Evolutionary conservation across 2,888 invertebrate species (phyloP).

Genomic region (Lasiommata megera): DNA sequence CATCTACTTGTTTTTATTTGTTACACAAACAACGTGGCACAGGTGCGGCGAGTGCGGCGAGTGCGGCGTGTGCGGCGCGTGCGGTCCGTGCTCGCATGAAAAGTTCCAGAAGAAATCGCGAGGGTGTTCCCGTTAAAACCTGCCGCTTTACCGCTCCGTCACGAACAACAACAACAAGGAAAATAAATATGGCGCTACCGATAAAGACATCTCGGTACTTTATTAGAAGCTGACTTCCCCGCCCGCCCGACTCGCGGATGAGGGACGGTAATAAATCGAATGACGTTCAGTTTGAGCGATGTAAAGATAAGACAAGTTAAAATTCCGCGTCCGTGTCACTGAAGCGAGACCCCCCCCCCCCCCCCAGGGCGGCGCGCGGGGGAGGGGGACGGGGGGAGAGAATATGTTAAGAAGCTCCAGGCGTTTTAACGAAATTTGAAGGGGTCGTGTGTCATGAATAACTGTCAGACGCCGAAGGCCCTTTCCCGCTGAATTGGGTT

Average conservation of each 20-base stretch:
- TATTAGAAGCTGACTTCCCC: too few relatives aligned
- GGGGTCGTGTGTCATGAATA: constrained; percentile 4
- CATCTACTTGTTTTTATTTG: too few relatives aligned
- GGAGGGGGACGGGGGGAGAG: not conserved
- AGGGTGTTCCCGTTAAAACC: too few relatives aligned
- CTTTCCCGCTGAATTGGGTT: not conserved
- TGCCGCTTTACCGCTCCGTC: too few relatives aligned
- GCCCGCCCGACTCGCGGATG: not conserved
- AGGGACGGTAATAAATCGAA: not conserved
- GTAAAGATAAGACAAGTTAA: constrained; percentile 1
- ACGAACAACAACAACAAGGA: too few relatives aligned
- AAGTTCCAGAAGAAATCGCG: too few relatives aligned
- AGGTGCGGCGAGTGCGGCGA: too few relatives aligned
- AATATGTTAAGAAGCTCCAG: constrained; percentile 13
- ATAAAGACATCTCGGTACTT: too few relatives aligned
- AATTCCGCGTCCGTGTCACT: constrained; percentile 1
- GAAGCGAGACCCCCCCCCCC: not conserved
- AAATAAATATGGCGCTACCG: too few relatives aligned
- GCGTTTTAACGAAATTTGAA: constrained; percentile 16
- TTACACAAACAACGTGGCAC: too few relatives aligned
- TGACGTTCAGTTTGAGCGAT: not conserved
- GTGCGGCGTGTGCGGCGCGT: too few relatives aligned
- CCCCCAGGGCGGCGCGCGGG: not conserved
- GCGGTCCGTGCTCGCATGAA: too few relatives aligned
- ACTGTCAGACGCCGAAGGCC: not conserved